Percentiles rank a stretch among this genome's conserved stretches.
These are phyloP conservation scores for Lasaia peninsularis DNA, from an alignment of 1,140 invertebrate genomes.

Conservation along the genomic window DNA sequence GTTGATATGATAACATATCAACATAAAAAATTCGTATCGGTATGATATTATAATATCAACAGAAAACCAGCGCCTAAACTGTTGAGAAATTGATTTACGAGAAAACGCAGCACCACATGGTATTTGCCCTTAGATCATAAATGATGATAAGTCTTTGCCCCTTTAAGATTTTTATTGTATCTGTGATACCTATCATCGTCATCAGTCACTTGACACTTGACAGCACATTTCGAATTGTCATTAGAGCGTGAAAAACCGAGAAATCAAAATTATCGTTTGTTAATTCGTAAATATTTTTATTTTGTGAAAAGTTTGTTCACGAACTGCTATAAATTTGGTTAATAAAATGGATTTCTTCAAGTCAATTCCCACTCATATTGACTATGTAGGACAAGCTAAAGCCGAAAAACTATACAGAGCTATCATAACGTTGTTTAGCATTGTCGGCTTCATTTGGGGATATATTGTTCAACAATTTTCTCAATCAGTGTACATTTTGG, in stretches of 20 bases:
- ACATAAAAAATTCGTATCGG: no score
- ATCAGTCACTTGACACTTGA: not conserved
- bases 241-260: no score
- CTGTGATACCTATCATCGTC: no score
- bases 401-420: slow-evolving; percentile 92
- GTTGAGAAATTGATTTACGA: no score
- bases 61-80: no score
- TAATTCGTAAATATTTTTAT: not conserved
- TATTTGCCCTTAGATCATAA: no score
- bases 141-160: no score
- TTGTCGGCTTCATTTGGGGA: slow-evolving; percentile 93
- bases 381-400: slow-evolving; percentile 93
- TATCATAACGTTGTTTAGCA: slow-evolving; percentile 92
- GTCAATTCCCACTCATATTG: slow-evolving; percentile 77
- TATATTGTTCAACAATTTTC: slow-evolving; percentile 97
- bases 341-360: slow-evolving; percentile 69
- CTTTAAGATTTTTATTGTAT: no score
- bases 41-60: no score
- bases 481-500: slow-evolving; percentile 95
- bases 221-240: no score
- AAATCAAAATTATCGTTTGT: not conserved
- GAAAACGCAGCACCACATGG: no score
- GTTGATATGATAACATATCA: no score
- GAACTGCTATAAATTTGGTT: not conserved
- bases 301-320: not conserved